A percentile compares a stretch with the other conserved stretches of the same genome.
Conservation (phyloP, 2,113 vertebrate genomes). For the Psittacara wagleri region DNA sequence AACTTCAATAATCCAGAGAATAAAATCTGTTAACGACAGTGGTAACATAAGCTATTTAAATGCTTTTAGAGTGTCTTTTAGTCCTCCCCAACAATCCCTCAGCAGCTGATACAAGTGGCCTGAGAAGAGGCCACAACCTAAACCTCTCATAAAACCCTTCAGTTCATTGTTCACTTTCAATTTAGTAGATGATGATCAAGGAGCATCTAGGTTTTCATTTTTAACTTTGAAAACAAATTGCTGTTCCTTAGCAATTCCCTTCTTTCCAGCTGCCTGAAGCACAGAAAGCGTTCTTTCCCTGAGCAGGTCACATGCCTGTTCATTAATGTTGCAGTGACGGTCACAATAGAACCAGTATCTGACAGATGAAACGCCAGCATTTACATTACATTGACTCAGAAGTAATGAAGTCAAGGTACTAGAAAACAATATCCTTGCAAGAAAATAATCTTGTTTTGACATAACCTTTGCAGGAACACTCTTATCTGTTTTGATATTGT, state of each 20-base stretch:
- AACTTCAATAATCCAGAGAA: background rate
- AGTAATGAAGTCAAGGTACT: background rate
- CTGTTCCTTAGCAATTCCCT: background rate
- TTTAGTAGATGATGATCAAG: background rate
- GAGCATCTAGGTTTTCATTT: background rate
- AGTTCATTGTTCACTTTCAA: background rate
- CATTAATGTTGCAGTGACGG: constrained; percentile 44
- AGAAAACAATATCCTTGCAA: background rate
- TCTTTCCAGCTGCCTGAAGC: constrained; percentile 7
- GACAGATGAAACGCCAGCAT: background rate
- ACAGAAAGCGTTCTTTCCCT: background rate
- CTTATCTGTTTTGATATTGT: background rate
- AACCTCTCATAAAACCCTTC: background rate
- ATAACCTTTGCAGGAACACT: background rate
- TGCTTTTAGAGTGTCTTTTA: background rate
- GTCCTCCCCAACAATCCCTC: background rate
- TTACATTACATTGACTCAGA: background rate
- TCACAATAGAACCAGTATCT: constrained; percentile 17
- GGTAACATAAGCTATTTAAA: background rate
- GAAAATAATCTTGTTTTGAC: background rate
- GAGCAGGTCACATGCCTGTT: background rate
- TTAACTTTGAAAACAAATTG: background rate
- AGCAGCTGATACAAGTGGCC: background rate
- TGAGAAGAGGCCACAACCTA: background rate
- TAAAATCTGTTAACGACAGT: background rate